Base-by-base conservation (phyloP, 1,140 invertebrate genomes). In the Solenopsis fugax region DNA sequence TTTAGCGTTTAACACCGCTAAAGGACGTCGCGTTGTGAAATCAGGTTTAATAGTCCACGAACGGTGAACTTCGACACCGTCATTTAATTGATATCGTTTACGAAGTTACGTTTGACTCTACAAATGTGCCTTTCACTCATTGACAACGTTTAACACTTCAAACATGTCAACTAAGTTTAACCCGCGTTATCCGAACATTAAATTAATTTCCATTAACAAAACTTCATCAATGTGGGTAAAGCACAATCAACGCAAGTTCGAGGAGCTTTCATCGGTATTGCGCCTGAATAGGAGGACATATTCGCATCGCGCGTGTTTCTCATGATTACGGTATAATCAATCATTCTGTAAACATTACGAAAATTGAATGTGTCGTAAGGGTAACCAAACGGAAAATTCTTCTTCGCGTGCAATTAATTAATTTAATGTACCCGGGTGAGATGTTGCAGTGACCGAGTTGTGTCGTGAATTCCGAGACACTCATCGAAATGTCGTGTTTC, bases 81-180 rank as follows among this genome's bases (percentile, higher is more conserved):
- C 54, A 37, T 60, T 84, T 84, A 84, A 84, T 73, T 73, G 69
- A 84, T 73, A 84, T 29, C 67, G 54, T 84, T 84, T 73, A 84
- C 45, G 29, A 60, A 84, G 69, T n/a, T n/a, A n/a, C n/a, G n/a
- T 84, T 75, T 37, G 41, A 41, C n/a, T 12, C 24, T 60, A 54
- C 54, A 21, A 75, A 48, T 75, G 69, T 13, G 24, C 69, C 41
- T 84, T 21, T 48, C 24, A 60, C 24, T 69, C 67, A 13, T 72
- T 82, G 80, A 82, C 73, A 24, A 24, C n/a, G 60, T 84, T 84
- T 60, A 62, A 84, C 54, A 73, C 69, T 75, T 75, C n/a, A 45
- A 21, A 21, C 67, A 73, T 37, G 69, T 62, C 58, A 75, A 75
- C 41, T 16, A 84, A 75, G 41, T 84, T 84, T 50, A 60, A 29